Conservation (phyloP, 2,888 invertebrate species). For the Chrysolina oricalcia region DNA sequence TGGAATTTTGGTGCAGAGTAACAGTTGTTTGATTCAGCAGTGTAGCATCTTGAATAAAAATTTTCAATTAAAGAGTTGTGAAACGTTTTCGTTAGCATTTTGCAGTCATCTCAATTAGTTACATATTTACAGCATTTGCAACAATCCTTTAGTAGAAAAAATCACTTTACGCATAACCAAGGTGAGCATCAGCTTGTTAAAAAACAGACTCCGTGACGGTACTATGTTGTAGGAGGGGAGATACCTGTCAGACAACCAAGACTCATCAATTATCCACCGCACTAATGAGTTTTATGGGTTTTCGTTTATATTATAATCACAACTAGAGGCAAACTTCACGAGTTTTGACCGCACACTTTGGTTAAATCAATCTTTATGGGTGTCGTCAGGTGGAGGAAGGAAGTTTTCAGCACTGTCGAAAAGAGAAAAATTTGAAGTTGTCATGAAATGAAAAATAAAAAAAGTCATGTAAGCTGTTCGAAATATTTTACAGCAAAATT, state of each 20-base stretch:
- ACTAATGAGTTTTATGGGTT: constrained; percentile 67
- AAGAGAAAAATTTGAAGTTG: neutral
- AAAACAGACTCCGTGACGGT: constrained; percentile 28
- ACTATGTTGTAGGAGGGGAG: constrained; percentile 36
- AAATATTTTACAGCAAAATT: too few species aligned
- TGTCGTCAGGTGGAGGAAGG: neutral
- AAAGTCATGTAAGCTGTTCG: too few species aligned
- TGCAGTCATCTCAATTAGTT: too few species aligned
- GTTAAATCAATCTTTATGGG: constrained; percentile 15
- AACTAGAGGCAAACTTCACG: constrained; percentile 35
- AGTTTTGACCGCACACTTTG: neutral
- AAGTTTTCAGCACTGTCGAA: neutral
- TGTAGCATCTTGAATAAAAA: too few species aligned
- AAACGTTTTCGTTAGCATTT: too few species aligned
- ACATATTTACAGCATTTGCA: neutral
- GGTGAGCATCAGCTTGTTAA: constrained; percentile 3
- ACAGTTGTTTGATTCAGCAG: too few species aligned
- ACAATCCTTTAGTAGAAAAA: neutral
- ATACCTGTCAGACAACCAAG: constrained; percentile 52
- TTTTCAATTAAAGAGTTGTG: too few species aligned
- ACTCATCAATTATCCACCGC: constrained; percentile 64
- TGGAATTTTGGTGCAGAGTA: too few species aligned
- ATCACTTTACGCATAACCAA: constrained; percentile 2
- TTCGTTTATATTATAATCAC: constrained; percentile 61
- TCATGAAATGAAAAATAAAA: too few species aligned